Evolutionary conservation across 2,888 invertebrate species (phyloP).

Genomic region (Agrochola circellaris): DNA sequence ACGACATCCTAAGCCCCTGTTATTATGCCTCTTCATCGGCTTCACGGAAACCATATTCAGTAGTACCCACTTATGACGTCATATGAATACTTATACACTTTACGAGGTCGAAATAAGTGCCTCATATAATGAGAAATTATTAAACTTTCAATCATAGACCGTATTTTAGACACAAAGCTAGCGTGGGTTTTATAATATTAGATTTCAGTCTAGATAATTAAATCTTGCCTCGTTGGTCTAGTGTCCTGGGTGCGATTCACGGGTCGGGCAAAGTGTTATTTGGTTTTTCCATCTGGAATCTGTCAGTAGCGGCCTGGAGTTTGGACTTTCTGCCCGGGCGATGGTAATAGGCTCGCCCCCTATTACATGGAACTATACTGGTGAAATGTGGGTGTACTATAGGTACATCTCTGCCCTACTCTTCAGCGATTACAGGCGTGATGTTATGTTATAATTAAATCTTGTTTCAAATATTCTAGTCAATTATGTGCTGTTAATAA

Average conservation of each 20-base stretch:
- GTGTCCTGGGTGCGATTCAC: no score
- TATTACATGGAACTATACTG: not conserved
- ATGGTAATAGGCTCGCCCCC: not conserved
- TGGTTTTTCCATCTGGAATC: not conserved
- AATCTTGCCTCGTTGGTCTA: not conserved
- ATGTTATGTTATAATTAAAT: not conserved
- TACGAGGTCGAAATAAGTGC: not conserved
- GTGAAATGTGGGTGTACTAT: not conserved
- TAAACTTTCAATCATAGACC: constrained; percentile 7
- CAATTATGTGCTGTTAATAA: constrained; percentile 34
- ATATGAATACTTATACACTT: constrained; percentile 17
- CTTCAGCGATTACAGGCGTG: not conserved
- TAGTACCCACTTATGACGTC: not conserved
- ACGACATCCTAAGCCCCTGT: not conserved
- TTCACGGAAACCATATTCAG: not conserved
- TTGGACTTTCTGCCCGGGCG: not conserved
- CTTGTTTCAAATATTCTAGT: constrained; percentile 2
- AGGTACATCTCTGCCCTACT: not conserved
- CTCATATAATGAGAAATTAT: constrained; percentile 6
- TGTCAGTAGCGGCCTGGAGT: not conserved
- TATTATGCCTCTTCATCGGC: constrained; percentile 19
- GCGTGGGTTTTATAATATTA: not conserved
- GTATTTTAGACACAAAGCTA: not conserved
- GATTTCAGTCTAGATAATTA: not conserved
- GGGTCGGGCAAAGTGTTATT: not conserved